phyloP scores from a whole-genome alignment of 2,113 vertebrate genomes.

The Pseudonaja textilis region DNA sequence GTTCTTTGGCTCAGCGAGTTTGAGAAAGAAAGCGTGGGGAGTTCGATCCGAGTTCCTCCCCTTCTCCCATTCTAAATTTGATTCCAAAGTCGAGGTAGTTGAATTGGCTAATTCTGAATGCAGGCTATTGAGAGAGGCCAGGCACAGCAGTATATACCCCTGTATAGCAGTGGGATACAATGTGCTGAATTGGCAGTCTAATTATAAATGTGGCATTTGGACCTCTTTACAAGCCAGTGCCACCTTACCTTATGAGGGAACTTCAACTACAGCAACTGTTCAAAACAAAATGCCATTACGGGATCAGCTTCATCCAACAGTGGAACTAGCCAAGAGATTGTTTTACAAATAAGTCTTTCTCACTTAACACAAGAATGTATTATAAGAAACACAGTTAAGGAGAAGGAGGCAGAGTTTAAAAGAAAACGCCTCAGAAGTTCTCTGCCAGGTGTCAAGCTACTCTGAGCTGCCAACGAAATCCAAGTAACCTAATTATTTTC shows the following conservation, averaged over 20 bases:
- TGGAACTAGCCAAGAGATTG: slow-evolving; percentile 74
- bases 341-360: slow-evolving; percentile 81
- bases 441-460: slow-evolving; percentile 72
- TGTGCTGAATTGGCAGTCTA: slow-evolving; percentile 99
- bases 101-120: slow-evolving; percentile 75
- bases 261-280: slow-evolving; percentile 90
- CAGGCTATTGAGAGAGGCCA: slow-evolving; percentile 74
- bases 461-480: slow-evolving; percentile 62
- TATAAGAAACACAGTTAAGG: slow-evolving; percentile 75
- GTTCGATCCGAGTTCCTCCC: slow-evolving; percentile 59
- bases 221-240: slow-evolving; percentile 88
- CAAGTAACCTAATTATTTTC: slow-evolving; percentile 77
- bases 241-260: slow-evolving; percentile 99
- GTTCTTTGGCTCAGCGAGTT: slow-evolving; percentile 64
- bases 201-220: slow-evolving; percentile 99
- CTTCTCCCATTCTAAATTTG: slow-evolving; percentile 70
- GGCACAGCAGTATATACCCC: slow-evolving; percentile 82
- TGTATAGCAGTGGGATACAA: slow-evolving; percentile 89
- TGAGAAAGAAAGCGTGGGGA: slow-evolving; percentile 22
- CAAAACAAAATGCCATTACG: slow-evolving; percentile 91
- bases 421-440: slow-evolving; percentile 54
- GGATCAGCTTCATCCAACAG: slow-evolving; percentile 82
- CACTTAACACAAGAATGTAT: slow-evolving; percentile 83
- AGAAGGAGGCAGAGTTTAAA: slow-evolving; percentile 53
- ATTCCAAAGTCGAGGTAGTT: slow-evolving; percentile 67